phyloP scores from a whole-genome alignment of 2,113 vertebrate genomes.

The Oenanthe oenanthe region DNA sequence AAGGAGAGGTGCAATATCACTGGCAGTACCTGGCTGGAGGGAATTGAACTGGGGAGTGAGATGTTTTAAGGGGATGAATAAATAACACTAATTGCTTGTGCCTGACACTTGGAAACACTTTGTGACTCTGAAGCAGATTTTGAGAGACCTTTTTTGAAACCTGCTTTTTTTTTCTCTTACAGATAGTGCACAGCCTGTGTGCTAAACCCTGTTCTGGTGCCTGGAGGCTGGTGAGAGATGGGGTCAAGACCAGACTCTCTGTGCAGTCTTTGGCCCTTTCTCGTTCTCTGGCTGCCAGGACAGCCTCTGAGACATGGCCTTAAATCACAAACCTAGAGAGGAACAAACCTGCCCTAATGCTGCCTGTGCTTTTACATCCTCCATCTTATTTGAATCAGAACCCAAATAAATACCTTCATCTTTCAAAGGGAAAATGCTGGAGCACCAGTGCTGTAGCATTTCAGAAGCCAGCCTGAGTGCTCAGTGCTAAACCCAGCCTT shows the following conservation, averaged over 20 bases:
- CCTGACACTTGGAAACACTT: background rate
- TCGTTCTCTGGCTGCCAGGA: background rate
- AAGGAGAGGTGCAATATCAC: background rate
- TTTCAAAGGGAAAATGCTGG: background rate
- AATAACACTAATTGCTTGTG: background rate
- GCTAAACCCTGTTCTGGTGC: background rate
- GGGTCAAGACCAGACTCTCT: background rate
- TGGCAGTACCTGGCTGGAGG: background rate
- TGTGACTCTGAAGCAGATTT: background rate
- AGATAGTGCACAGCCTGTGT: background rate
- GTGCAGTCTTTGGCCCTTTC: background rate
- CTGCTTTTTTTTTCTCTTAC: fast-evolving
- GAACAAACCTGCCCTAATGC: background rate
- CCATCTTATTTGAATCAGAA: background rate
- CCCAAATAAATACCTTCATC: background rate
- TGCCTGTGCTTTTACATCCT: background rate
- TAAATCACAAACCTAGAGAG: background rate
- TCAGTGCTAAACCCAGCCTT: background rate
- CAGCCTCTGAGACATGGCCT: background rate
- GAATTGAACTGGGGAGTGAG: background rate
- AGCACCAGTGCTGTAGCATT: background rate
- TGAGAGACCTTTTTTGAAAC: background rate
- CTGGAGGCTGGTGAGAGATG: background rate
- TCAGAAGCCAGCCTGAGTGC: background rate
- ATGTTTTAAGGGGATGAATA: constrained; percentile 11